Percentiles rank a stretch among this genome's conserved stretches.
Evolutionary conservation across 1,140 invertebrate genomes (phyloP).

Genomic region (Brachionus manjavacas): DNA sequence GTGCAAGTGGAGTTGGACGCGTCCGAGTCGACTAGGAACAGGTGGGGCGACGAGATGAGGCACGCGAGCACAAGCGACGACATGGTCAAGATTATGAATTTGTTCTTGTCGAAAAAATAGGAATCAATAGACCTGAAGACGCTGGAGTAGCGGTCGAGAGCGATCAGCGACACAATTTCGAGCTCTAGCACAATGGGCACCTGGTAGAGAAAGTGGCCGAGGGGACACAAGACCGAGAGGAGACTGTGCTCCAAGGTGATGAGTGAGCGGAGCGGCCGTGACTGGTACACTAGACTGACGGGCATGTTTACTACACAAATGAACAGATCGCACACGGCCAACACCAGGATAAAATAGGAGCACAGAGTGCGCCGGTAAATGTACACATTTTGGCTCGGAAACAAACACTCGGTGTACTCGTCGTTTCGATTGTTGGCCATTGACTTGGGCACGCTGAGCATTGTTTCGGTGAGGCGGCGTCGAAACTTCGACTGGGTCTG

Average conservation of each 20-base stretch:
- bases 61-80: not conserved
- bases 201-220: not conserved
- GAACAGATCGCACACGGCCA: not conserved
- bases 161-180: not conserved
- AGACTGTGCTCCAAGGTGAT: not conserved
- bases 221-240: not conserved
- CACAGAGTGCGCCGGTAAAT: not conserved
- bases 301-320: conserved; percentile 7
- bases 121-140: not conserved
- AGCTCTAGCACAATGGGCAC: not conserved
- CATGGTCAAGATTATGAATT: not conserved
- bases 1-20: not conserved
- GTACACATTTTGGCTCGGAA: not conserved
- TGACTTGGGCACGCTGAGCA: not conserved
- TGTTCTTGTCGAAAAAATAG: conserved; percentile 12
- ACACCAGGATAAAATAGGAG: not conserved
- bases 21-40: not conserved
- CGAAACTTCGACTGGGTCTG: not conserved
- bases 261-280: not conserved
- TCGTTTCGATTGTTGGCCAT: not conserved
- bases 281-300: not conserved
- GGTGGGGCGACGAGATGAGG: not conserved
- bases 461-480: not conserved
- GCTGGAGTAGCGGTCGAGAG: not conserved
- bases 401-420: not conserved